Conservation (phyloP, 2,888 invertebrate genomes). For the Oxyteleia sp. region DNA sequence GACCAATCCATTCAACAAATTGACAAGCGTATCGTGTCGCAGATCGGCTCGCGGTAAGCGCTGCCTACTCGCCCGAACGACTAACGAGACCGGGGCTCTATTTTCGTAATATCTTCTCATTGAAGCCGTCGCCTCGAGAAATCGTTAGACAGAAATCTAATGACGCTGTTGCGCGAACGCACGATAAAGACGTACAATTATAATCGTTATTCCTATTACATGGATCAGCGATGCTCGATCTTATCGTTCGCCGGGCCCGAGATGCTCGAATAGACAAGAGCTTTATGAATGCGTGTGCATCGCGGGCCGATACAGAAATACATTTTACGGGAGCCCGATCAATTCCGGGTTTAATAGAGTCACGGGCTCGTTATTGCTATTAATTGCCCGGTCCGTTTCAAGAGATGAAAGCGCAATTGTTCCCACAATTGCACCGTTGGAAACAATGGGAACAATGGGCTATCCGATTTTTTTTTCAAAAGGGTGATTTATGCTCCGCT, state of each 20-base stretch:
- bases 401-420: slow-evolving; percentile 54
- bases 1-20: slow-evolving; percentile 67
- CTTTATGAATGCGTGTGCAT: slow-evolving; percentile 44
- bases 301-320: background rate
- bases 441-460: slow-evolving; percentile 61
- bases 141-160: slow-evolving; percentile 73
- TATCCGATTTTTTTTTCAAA: slow-evolving; percentile 35
- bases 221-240: slow-evolving; percentile 58
- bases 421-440: slow-evolving; percentile 70
- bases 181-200: slow-evolving; percentile 75
- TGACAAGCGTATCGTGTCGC: slow-evolving; percentile 71
- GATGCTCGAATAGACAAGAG: slow-evolving; percentile 15
- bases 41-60: slow-evolving; percentile 46
- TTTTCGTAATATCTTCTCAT: slow-evolving; percentile 74
- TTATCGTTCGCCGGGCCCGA: slow-evolving; percentile 50
- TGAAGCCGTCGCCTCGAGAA: slow-evolving; percentile 69
- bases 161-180: slow-evolving; percentile 63
- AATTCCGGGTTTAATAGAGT: slow-evolving; percentile 62
- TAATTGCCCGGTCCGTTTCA: slow-evolving; percentile 51
- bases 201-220: slow-evolving; percentile 66
- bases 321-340: slow-evolving; percentile 43
- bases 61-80: slow-evolving; percentile 52
- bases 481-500: slow-evolving; percentile 49
- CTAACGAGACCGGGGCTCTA: slow-evolving; percentile 68
- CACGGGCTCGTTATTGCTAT: slow-evolving; percentile 56